A percentile compares a stretch with the other conserved stretches of the same genome.
These are phyloP conservation scores for Andinoacara biseriatus DNA, from an alignment of 2,113 vertebrate genomes.

Conservation along the genomic window DNA sequence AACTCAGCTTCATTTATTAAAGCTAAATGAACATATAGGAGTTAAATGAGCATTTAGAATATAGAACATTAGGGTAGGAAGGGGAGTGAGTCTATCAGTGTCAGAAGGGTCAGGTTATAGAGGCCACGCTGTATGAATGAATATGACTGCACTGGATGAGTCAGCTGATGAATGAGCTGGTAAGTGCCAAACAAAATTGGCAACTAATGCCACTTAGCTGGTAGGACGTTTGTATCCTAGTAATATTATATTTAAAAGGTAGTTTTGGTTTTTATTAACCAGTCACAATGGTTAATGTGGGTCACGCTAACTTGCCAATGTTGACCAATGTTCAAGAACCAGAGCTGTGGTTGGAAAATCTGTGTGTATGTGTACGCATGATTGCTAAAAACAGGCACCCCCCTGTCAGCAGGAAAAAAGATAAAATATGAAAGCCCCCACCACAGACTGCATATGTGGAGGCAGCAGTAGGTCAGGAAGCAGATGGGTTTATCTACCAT, in stretches of 20 bases:
- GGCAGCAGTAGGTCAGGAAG: background rate
- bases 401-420: background rate
- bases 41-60: constrained; percentile 1
- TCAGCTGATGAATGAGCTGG: constrained; percentile 2
- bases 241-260: background rate
- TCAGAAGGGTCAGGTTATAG: background rate
- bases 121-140: background rate
- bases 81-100: background rate
- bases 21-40: background rate
- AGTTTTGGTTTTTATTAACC: background rate
- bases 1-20: background rate
- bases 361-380: background rate
- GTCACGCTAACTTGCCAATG: background rate
- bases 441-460: background rate
- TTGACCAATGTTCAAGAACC: background rate
- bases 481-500: background rate
- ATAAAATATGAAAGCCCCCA: background rate
- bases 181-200: background rate
- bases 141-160: background rate
- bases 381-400: background rate
- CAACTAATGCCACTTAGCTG: background rate
- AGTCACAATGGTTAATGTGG: background rate
- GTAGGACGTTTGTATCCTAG: background rate
- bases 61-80: background rate
- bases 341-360: background rate